phyloP scores from a whole-genome alignment of 2,797 vertebrate species.

The Percopsis omiscomaycus region DNA sequence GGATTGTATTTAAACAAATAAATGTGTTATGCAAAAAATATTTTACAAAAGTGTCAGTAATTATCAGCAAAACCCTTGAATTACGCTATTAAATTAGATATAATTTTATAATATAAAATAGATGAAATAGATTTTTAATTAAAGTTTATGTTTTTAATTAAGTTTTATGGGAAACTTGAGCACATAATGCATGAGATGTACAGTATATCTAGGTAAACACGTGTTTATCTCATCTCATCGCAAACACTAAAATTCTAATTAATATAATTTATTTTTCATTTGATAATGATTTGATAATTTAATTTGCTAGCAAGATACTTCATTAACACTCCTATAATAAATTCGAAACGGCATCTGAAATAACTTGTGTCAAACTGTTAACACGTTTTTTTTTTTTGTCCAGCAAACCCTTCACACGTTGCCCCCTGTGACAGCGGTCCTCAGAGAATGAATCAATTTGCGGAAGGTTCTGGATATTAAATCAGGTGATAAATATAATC shows the following conservation, averaged over 20 bases:
- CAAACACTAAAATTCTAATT: conserved; percentile 10
- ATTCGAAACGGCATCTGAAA: neutral
- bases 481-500: conserved; percentile 82
- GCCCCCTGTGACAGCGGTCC: conserved; percentile 56
- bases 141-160: too few species aligned
- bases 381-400: conserved; percentile 35
- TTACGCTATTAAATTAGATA: too few species aligned
- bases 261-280: neutral
- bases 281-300: conserved; percentile 6
- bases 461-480: conserved; percentile 74
- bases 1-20: too few species aligned
- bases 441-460: conserved; percentile 76
- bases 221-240: conserved; percentile 17
- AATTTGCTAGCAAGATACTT: neutral
- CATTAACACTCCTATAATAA: neutral
- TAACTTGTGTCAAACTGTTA: conserved; percentile 25
- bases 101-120: too few species aligned
- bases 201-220: conserved; percentile 4
- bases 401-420: conserved; percentile 49
- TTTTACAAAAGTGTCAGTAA: too few species aligned
- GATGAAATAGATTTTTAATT: too few species aligned
- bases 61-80: too few species aligned
- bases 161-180: too few species aligned
- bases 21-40: too few species aligned
- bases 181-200: neutral